Evolutionary conservation across 2,113 vertebrate species (phyloP), one percentile per base, ranked within the genome.

Genomic region (Albula glossodonta): DNA sequence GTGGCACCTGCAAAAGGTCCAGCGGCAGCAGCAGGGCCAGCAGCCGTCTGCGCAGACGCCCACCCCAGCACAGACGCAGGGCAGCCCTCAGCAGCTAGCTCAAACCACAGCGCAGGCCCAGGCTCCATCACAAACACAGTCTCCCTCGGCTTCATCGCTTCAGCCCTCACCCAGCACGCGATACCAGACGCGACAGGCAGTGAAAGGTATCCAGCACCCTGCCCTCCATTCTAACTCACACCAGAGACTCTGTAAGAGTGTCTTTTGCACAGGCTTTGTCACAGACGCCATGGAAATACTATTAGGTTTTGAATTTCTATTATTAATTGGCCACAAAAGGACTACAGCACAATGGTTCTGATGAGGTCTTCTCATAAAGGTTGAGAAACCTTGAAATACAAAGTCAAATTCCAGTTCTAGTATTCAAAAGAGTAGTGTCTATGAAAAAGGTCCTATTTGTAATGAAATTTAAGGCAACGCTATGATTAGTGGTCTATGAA

Each of bases 1-100:
- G 94, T 99, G 98, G 98, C 98, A 98, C 95, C 97, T 98, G 97
- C 97, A 99, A 95, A 99, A 98, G 93, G 96, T 99, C 81, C 98
- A 99, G 91, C 95, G 97, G 0, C 97, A 98, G 92, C 97, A 97
- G 87, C 97, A 97, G 89, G 96, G 94, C 91, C 95, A 96, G 87
- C 86, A 84, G 86, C 88, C 53, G 11, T 50, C 78, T 25, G 60
- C 56, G 25, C 87, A 51, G 51, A 49, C 31, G 17, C 94, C 93
- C 85, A 87, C 90, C 7, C 92, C 91, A 13, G 87, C 56, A 57
- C 87, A 90, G 0, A 83, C 88, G n/a, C 70, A 74, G 70, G 70
- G 70, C n/a, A 31, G 70, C 3, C 60, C 91, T 0, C 92, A 90
- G 83, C 48, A 66, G 25, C 96, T 95, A 90, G 93, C 93, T 51